A percentile compares a stretch with the other conserved stretches of the same genome.
These are phyloP conservation scores for Agonopterix alstromeriana DNA, from an alignment of 2,888 invertebrate genomes.

Conservation along the genomic window DNA sequence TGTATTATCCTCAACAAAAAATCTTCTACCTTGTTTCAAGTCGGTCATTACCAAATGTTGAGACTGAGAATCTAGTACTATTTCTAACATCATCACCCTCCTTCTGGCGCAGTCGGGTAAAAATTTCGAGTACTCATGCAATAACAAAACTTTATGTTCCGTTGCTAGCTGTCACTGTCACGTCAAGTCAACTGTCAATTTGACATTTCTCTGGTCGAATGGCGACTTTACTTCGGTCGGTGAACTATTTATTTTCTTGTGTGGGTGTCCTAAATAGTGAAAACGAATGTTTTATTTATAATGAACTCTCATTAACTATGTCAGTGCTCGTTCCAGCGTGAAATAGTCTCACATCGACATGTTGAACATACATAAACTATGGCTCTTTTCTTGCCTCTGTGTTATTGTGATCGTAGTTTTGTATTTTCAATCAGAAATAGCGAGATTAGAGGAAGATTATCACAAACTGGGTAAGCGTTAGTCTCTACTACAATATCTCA, in stretches of 20 bases:
- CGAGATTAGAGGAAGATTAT: constrained; percentile 58
- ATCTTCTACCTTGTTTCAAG: too few species aligned
- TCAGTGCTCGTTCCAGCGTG: constrained; percentile 41
- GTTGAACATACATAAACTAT: constrained; percentile 68
- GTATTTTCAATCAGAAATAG: constrained; percentile 68
- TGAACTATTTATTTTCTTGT: constrained; percentile 37
- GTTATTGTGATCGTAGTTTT: constrained; percentile 60
- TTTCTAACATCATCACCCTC: too few species aligned
- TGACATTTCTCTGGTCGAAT: constrained; percentile 11
- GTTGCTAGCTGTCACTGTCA: too few species aligned
- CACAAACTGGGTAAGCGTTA: constrained; percentile 49
- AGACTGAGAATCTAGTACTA: too few species aligned
- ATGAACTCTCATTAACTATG: constrained; percentile 48
- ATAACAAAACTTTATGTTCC: too few species aligned
- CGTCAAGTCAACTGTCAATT: neutral
- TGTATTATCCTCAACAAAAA: too few species aligned
- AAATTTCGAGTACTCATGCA: too few species aligned
- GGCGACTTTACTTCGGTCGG: constrained; percentile 21
- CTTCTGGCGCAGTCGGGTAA: too few species aligned
- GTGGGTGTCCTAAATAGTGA: constrained; percentile 44
- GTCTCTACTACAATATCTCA: neutral
- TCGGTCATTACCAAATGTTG: too few species aligned
- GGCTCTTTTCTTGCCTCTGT: constrained; percentile 61
- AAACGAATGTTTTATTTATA: constrained; percentile 49
- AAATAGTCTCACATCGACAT: constrained; percentile 44